A percentile compares a stretch with the other conserved stretches of the same genome.
Evolutionary conservation across 2,797 vertebrate genomes (phyloP).

Genomic region (Tamandua tetradactyla): DNA sequence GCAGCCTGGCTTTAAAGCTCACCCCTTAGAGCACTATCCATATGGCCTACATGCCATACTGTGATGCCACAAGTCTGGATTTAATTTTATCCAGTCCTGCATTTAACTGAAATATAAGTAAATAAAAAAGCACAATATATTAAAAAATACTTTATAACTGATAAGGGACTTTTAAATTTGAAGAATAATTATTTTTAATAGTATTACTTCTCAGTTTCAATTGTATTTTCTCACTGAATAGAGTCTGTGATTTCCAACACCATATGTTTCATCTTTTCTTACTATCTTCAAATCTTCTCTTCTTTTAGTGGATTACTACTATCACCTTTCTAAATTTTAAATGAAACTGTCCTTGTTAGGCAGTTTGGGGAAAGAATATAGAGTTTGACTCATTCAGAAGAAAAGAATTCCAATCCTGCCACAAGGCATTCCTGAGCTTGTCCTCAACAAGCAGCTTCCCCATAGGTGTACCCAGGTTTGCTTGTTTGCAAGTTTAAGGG

Average conservation of each 20-base stretch:
- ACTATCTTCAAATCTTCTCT: neutral
- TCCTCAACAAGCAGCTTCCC: neutral
- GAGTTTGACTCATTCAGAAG: neutral
- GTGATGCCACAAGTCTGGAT: neutral
- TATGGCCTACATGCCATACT: accelerated
- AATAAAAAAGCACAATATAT: neutral
- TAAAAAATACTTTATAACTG: neutral
- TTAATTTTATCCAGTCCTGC: neutral
- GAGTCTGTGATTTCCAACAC: neutral
- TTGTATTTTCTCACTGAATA: neutral
- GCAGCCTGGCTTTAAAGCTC: neutral
- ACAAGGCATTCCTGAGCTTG: neutral
- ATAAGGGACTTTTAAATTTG: neutral
- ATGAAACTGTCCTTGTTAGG: neutral
- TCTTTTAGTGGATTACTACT: neutral
- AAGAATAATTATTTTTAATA: neutral
- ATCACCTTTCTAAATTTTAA: neutral
- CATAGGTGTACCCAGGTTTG: accelerated
- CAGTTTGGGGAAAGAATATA: neutral
- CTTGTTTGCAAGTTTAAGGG: neutral
- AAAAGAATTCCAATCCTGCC: neutral
- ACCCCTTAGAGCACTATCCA: no score
- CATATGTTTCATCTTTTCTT: neutral
- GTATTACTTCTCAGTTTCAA: neutral
- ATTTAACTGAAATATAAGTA: neutral